Conservation (phyloP, 2,113 vertebrate species). For the Phylloscopus trochiloides region DNA sequence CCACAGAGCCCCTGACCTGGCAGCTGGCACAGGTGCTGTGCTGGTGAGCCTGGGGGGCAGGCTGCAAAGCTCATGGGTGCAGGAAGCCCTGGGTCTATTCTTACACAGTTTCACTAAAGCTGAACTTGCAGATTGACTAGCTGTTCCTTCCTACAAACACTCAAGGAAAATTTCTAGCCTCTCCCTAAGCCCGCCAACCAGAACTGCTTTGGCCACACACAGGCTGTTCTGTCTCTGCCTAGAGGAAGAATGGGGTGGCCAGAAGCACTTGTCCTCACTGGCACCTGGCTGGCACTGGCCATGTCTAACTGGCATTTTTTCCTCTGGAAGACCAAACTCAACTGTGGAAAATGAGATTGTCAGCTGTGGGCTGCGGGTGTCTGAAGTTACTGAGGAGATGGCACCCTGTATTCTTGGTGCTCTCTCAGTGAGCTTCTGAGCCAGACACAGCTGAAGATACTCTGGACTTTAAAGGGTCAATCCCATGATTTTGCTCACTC, state of each 20-base stretch:
- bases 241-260: background rate
- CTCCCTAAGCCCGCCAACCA: fast-evolving
- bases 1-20: background rate
- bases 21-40: background rate
- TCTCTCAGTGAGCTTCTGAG: background rate
- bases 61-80: background rate
- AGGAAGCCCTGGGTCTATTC: background rate
- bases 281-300: background rate
- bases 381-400: background rate
- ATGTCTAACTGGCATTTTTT: background rate
- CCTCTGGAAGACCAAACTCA: background rate
- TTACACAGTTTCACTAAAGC: background rate
- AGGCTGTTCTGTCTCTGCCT: background rate
- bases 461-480: background rate
- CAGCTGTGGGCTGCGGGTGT: background rate
- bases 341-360: background rate
- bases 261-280: background rate
- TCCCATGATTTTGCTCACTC: background rate
- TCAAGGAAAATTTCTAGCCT: background rate
- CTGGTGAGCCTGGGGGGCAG: background rate
- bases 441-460: background rate
- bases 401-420: background rate
- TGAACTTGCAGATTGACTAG: background rate
- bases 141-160: background rate
- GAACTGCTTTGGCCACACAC: background rate